A percentile compares a stretch with the other conserved stretches of the same genome.
These are phyloP conservation scores for Ips nitidus DNA, from an alignment of 1,140 invertebrate species.

Conservation along the genomic window DNA sequence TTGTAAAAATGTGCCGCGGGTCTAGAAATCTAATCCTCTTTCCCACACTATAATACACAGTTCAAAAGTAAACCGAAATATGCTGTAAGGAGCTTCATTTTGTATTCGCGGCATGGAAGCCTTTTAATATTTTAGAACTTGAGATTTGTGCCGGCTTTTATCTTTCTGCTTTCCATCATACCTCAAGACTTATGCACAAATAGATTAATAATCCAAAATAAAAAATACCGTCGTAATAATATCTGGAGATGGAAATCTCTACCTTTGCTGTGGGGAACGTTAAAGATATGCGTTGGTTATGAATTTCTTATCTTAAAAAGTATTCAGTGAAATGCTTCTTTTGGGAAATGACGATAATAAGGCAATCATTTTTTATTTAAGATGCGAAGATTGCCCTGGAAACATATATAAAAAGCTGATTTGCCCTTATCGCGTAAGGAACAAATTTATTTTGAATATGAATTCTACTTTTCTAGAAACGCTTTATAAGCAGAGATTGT, in stretches of 20 bases:
- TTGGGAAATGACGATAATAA: slow-evolving; percentile 14
- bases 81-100: slow-evolving; percentile 19
- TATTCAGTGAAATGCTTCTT: slow-evolving; percentile 11
- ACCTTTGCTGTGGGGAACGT: slow-evolving; percentile 17
- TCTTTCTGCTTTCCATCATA: slow-evolving; percentile 24
- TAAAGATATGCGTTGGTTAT: slow-evolving; percentile 11
- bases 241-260: slow-evolving; percentile 1
- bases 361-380: slow-evolving; percentile 14
- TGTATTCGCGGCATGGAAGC: slow-evolving; percentile 19
- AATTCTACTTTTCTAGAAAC: slow-evolving; percentile 14
- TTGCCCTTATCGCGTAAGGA: neutral
- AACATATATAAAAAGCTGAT: slow-evolving; percentile 16
- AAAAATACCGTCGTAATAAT: slow-evolving; percentile 26
- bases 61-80: slow-evolving; percentile 21
- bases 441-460: slow-evolving; percentile 8
- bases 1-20: neutral
- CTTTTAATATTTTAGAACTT: slow-evolving; percentile 32
- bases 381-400: slow-evolving; percentile 10
- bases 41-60: slow-evolving; percentile 5
- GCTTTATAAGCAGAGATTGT: slow-evolving; percentile 21
- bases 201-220: slow-evolving; percentile 32
- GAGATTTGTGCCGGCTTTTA: slow-evolving; percentile 28
- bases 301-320: slow-evolving; percentile 20
- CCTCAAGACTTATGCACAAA: slow-evolving; percentile 22
- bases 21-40: neutral